Percentiles rank a stretch among this genome's conserved stretches.
phyloP scores from a whole-genome alignment of 1,140 invertebrate genomes.

The Tetragnatha versicolor region DNA sequence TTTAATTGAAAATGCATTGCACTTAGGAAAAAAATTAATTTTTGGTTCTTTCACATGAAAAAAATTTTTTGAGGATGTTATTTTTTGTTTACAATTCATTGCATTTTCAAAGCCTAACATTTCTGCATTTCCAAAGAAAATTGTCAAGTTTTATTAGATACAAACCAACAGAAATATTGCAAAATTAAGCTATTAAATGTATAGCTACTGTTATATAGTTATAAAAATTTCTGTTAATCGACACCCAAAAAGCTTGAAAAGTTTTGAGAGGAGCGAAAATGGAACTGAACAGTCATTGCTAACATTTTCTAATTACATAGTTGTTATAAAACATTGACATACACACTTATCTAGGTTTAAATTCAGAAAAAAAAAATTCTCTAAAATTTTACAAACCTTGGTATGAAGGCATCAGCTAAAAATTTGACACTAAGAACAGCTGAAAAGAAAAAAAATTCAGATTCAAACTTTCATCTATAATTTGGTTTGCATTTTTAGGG shows the following conservation, averaged over 20 bases:
- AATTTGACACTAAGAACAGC: conserved; percentile 22
- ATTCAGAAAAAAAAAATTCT: not conserved
- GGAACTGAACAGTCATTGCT: not conserved
- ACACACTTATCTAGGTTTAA: not conserved
- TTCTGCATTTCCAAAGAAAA: not conserved
- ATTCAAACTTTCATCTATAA: not conserved
- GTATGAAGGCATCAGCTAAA: conserved; percentile 22
- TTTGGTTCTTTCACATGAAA: too few species aligned
- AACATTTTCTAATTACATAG: not conserved
- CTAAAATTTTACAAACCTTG: not conserved
- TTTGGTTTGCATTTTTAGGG: too few species aligned
- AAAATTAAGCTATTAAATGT: not conserved
- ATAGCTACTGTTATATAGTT: not conserved
- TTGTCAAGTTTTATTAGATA: not conserved
- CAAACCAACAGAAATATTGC: not conserved
- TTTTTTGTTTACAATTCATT: not conserved
- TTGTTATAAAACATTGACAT: not conserved
- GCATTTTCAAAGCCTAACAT: not conserved
- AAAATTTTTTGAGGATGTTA: too few species aligned
- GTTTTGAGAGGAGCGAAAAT: not conserved
- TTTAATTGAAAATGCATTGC: too few species aligned
- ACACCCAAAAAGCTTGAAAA: not conserved
- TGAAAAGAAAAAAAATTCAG: not conserved
- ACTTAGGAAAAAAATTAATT: too few species aligned
- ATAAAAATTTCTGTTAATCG: not conserved